Evolutionary conservation across 1,140 invertebrate species (phyloP).

Genomic region (Sarcophaga peregrina): DNA sequence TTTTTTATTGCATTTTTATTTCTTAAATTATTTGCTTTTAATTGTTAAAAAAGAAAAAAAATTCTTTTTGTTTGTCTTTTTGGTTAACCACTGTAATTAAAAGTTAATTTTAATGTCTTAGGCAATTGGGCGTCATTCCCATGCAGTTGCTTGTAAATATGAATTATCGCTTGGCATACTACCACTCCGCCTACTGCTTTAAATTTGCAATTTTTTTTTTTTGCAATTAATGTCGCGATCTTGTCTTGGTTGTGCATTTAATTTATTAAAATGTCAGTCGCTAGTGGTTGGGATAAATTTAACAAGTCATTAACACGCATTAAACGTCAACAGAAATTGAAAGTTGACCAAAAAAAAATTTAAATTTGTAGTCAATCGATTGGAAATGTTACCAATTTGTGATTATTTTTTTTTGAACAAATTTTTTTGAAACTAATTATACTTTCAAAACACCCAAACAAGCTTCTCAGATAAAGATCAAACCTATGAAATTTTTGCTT

Average conservation of each 20-base stretch:
- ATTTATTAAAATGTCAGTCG: no score
- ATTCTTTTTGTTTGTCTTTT: no score
- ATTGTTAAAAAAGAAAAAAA: no score
- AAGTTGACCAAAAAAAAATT: background rate
- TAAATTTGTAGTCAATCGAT: background rate
- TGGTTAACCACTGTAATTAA: no score
- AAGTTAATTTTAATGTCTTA: background rate
- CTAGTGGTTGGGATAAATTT: background rate
- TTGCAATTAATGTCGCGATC: no score
- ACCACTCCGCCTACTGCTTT: no score
- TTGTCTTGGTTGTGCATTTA: background rate
- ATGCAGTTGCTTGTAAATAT: background rate
- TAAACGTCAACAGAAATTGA: conserved; percentile 14
- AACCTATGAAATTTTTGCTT: no score
- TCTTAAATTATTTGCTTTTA: no score
- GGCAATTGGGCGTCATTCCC: background rate
- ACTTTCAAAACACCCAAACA: background rate
- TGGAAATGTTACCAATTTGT: background rate
- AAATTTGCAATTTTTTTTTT: no score
- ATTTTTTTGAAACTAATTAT: background rate
- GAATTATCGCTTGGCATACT: background rate
- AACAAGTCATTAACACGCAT: conserved; percentile 10
- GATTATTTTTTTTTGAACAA: no score
- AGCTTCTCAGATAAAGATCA: no score
- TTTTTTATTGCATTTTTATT: no score